These are phyloP conservation scores for Sebastes itinus DNA, from an alignment of 2,797 vertebrate genomes.

Conservation along the genomic window DNA sequence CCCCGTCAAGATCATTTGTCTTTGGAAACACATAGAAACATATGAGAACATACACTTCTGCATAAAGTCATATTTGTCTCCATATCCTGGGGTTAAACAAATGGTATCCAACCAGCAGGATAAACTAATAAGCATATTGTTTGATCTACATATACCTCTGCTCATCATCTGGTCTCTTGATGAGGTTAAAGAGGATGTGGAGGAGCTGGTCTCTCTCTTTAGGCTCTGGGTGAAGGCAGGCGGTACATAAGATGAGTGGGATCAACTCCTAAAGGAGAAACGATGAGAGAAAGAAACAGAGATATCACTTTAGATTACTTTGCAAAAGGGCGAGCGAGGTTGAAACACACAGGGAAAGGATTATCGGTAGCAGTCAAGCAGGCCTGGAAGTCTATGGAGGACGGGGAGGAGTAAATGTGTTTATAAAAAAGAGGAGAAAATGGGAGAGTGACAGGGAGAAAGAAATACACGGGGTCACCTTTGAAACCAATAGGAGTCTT, in stretches of 20 bases:
- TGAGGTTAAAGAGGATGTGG: constrained; percentile 98
- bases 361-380: constrained; percentile 34
- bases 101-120: background rate
- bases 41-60: background rate
- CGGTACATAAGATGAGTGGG: constrained; percentile 97
- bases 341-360: constrained; percentile 23
- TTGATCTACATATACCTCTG: constrained; percentile 88
- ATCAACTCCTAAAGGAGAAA: constrained; percentile 89
- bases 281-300: constrained; percentile 49
- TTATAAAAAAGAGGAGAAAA: constrained; percentile 15
- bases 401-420: background rate
- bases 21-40: constrained; percentile 68
- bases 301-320: constrained; percentile 23
- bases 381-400: constrained; percentile 16
- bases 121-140: background rate
- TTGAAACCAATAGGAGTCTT: constrained; percentile 31
- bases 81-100: too few relatives aligned
- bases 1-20: constrained; percentile 98
- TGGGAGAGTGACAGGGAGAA: constrained; percentile 3
- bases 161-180: constrained; percentile 97
- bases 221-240: constrained; percentile 97
- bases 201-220: constrained; percentile 99
- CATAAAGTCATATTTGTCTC: too few relatives aligned
- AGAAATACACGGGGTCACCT: constrained; percentile 19
- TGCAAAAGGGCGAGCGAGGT: background rate